Evolutionary conservation across 1,140 invertebrate species (phyloP).

Genomic region (Hylaeus anthracinus): DNA sequence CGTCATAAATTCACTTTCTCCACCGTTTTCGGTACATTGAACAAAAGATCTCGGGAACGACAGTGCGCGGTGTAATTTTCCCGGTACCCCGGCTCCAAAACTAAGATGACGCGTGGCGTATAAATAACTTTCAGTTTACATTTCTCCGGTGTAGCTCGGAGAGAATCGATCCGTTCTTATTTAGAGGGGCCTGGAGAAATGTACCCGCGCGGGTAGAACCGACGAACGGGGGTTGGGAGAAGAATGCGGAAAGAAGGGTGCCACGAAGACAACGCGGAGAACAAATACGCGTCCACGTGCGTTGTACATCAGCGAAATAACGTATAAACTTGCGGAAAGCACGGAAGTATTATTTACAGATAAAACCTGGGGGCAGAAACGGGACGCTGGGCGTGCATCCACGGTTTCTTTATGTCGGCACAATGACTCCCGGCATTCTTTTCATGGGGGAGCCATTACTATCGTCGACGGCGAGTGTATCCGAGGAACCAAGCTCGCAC

Average conservation of each 20-base stretch:
- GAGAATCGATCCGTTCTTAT: slow-evolving; percentile 1
- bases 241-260: neutral
- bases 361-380: slow-evolving; percentile 43
- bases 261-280: neutral
- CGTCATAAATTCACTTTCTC: neutral
- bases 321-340: slow-evolving; percentile 51
- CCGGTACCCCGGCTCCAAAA: neutral
- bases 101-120: slow-evolving; percentile 15
- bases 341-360: slow-evolving; percentile 60
- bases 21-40: slow-evolving; percentile 15
- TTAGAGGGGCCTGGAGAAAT: neutral
- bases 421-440: slow-evolving; percentile 50
- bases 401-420: slow-evolving; percentile 53
- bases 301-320: slow-evolving; percentile 42
- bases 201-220: neutral
- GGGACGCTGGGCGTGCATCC: slow-evolving; percentile 28
- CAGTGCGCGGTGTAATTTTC: neutral
- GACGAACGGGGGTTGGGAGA: neutral
- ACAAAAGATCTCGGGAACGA: neutral
- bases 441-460: slow-evolving; percentile 45
- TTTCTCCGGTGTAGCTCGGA: too few species aligned
- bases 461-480: slow-evolving; percentile 32
- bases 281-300: neutral
- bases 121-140: slow-evolving; percentile 26
- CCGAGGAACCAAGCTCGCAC: slow-evolving; percentile 23